Evolutionary conservation across 2,888 invertebrate genomes (phyloP).

Genomic region (Macroteleia sp.): DNA sequence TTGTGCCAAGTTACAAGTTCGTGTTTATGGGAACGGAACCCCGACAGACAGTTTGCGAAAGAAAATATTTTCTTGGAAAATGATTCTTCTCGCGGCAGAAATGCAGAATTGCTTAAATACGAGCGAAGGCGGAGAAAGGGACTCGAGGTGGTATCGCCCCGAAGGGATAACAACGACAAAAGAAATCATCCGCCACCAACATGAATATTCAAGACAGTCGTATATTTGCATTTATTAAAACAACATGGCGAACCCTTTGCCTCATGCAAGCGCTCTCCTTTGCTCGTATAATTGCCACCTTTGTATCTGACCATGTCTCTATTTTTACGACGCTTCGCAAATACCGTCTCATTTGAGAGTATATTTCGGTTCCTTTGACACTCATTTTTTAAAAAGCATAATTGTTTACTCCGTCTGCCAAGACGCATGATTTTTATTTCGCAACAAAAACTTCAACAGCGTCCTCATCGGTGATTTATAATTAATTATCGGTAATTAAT

Average conservation of each 20-base stretch:
- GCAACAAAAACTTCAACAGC: background rate
- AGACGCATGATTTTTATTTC: background rate
- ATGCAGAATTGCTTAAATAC: slow-evolving; percentile 39
- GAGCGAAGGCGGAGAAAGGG: slow-evolving; percentile 30
- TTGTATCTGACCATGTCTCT: slow-evolving; percentile 60
- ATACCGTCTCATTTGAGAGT: slow-evolving; percentile 37
- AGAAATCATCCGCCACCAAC: slow-evolving; percentile 77
- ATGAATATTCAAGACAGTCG: slow-evolving; percentile 78
- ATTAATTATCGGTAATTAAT: slow-evolving; percentile 15
- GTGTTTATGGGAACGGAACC: no score
- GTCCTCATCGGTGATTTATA: background rate
- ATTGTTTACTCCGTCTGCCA: background rate
- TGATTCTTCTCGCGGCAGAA: slow-evolving; percentile 29
- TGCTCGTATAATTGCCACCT: slow-evolving; percentile 78
- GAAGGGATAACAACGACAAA: slow-evolving; percentile 73
- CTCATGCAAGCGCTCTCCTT: slow-evolving; percentile 67
- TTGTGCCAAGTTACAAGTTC: no score
- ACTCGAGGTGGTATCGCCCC: slow-evolving; percentile 41
- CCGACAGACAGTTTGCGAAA: slow-evolving; percentile 1
- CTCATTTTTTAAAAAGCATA: slow-evolving; percentile 5
- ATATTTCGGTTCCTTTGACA: slow-evolving; percentile 30
- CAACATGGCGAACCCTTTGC: slow-evolving; percentile 75
- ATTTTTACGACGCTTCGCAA: slow-evolving; percentile 58
- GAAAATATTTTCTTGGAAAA: slow-evolving; percentile 41
- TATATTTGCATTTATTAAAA: slow-evolving; percentile 80